A percentile compares a stretch with the other conserved stretches of the same genome.
Conservation (phyloP, 1,140 invertebrate genomes). For the Polypedilum vanderplanki region DNA sequence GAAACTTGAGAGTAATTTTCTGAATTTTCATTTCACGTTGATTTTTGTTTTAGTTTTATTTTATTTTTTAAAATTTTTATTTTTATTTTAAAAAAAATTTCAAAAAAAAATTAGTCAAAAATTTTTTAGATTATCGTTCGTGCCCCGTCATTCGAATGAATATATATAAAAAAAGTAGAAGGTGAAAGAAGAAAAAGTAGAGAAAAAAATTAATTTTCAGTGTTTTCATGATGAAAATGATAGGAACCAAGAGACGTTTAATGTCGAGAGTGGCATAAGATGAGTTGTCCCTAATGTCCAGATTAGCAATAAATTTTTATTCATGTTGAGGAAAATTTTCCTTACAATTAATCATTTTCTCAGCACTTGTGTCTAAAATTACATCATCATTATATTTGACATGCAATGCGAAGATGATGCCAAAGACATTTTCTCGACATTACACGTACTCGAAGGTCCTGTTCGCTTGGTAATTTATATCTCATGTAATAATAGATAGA, state of each 20-base stretch:
- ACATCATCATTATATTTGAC: no score
- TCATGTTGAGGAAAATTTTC: neutral
- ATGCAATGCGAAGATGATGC: no score
- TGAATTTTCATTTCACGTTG: conserved; percentile 31
- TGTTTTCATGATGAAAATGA: conserved; percentile 2
- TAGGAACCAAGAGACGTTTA: neutral
- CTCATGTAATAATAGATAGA: no score
- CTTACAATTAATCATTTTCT: neutral
- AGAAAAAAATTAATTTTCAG: conserved; percentile 20
- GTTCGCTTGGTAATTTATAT: no score
- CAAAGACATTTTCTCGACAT: no score
- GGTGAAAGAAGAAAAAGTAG: conserved; percentile 24
- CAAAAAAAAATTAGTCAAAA: neutral
- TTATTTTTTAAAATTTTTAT: neutral
- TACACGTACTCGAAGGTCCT: no score
- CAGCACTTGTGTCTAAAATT: no score
- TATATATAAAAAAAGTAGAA: neutral
- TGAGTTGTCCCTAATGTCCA: conserved; percentile 6
- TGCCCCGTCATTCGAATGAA: neutral
- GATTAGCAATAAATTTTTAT: neutral
- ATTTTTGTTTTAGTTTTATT: conserved; percentile 14
- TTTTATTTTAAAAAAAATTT: neutral
- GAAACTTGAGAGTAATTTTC: conserved; percentile 47
- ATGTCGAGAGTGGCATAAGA: neutral
- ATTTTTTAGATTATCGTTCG: neutral